Evolutionary conservation across 2,113 vertebrate species (phyloP).

Genomic region (Galeopterus variegatus): DNA sequence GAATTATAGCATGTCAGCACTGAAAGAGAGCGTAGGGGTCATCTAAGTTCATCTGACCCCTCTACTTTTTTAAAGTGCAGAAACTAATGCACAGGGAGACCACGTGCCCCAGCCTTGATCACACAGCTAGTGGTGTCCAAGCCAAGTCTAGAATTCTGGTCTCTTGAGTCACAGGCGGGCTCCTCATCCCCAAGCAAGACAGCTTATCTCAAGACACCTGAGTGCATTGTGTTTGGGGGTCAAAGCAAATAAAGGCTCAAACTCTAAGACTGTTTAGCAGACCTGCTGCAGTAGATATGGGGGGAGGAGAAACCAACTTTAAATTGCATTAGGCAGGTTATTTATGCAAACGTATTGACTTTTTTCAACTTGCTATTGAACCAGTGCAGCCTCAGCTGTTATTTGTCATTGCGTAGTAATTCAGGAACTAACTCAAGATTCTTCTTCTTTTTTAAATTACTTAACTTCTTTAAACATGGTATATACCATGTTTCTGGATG

Average conservation of each 20-base stretch:
- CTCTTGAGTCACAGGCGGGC: background rate
- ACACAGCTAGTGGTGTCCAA: too few species aligned
- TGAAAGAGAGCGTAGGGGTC: background rate
- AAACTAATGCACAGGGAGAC: background rate
- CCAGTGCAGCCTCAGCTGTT: background rate
- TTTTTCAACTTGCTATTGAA: slow-evolving; percentile 25
- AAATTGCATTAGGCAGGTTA: background rate
- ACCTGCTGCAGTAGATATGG: background rate
- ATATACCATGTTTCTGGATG: background rate
- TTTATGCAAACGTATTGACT: background rate
- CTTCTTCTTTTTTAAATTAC: background rate
- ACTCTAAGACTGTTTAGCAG: background rate
- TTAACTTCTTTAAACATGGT: too few species aligned
- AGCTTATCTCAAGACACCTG: background rate
- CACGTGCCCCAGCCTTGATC: background rate
- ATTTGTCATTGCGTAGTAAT: slow-evolving; percentile 11
- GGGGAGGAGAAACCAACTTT: background rate
- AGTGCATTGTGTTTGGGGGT: background rate
- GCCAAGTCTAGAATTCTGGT: background rate
- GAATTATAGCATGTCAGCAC: background rate
- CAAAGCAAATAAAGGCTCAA: background rate
- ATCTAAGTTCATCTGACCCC: background rate
- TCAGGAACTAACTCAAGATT: slow-evolving; percentile 27
- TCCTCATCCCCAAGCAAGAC: background rate
- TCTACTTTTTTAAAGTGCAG: background rate